A percentile compares a stretch with the other conserved stretches of the same genome.
phyloP scores from a whole-genome alignment of 2,888 invertebrate species.

The Eutolmus rufibarbis region DNA sequence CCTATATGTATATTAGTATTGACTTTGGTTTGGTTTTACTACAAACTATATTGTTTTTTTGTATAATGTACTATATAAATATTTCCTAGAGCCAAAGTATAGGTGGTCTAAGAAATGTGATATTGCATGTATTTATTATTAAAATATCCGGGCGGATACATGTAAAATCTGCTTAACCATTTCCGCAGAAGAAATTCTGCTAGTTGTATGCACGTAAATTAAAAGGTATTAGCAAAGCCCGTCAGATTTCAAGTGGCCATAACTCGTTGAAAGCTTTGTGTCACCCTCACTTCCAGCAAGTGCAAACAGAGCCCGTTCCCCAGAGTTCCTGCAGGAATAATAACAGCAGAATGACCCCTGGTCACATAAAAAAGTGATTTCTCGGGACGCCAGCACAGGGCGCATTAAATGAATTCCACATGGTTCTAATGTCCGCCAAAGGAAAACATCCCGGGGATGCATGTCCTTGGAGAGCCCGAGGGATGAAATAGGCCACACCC shows the following conservation, averaged over 20 bases:
- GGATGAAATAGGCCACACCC: slow-evolving; percentile 36
- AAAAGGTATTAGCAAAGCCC: not conserved
- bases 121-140: not conserved
- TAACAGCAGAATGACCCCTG: slow-evolving; percentile 32
- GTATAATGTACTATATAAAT: no score
- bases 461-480: slow-evolving; percentile 5
- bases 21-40: no score
- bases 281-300: slow-evolving; percentile 22
- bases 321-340: not conserved
- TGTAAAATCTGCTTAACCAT: not conserved
- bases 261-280: not conserved
- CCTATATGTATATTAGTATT: no score
- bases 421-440: not conserved
- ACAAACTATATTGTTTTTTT: no score
- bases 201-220: not conserved
- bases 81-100: no score
- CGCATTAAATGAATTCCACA: slow-evolving; percentile 29
- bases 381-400: not conserved
- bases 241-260: not conserved
- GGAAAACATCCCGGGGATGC: not conserved
- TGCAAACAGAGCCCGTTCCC: slow-evolving; percentile 2
- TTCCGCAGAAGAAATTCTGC: not conserved
- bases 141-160: no score
- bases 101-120: no score
- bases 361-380: slow-evolving; percentile 36